Evolutionary conservation across 2,113 vertebrate genomes (phyloP), one percentile per base, ranked within the genome.

Genomic region (Pteruthius melanotis): DNA sequence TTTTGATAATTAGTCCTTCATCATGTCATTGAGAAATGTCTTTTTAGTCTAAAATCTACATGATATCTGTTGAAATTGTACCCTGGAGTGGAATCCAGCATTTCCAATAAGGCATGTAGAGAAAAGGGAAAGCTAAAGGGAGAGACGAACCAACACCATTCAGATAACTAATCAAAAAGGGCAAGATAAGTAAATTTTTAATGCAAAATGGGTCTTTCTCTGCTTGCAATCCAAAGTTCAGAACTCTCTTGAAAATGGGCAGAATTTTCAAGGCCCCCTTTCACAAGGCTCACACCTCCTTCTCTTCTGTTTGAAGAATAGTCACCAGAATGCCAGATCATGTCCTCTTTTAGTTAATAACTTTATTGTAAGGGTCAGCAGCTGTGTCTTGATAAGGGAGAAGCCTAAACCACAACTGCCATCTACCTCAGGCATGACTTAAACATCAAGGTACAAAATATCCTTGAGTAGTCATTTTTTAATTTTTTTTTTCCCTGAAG

Each of bases 61-160:
- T 9, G 6, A 5, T 40, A 5, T 21, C 30, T 87, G 16, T 37
- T 52, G 30, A 85, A 76, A 3, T 42, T 10, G 11, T 21, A 47
- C 2, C 17, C 44, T 22, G 10, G 14, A 68, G 30, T 28, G 4
- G 10, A 90, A 90, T 47, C n/a, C 4, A 47, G 15, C 3, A 23
- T 37, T 57, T 82, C 80, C 52, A 75, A 15, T 13, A 52, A 24
- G 7, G 8, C 13, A 68, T 0, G 1, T 4, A 37, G 0, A 42
- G 30, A 30, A 71, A 52, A 69, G 0, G 1, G 0, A 65, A 27
- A 49, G 24, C 26, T 24, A 44, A 83, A 50, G 5, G 11, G 6
- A 69, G 10, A 0, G 2, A 49, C 74, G 45, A 89, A 76, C 4
- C 8, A 28, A 26, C 2, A 8, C 15, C 14, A 33, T 17, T n/a